phyloP scores from a whole-genome alignment of 2,797 vertebrate genomes.

The Chaetophractus vellerosus region DNA sequence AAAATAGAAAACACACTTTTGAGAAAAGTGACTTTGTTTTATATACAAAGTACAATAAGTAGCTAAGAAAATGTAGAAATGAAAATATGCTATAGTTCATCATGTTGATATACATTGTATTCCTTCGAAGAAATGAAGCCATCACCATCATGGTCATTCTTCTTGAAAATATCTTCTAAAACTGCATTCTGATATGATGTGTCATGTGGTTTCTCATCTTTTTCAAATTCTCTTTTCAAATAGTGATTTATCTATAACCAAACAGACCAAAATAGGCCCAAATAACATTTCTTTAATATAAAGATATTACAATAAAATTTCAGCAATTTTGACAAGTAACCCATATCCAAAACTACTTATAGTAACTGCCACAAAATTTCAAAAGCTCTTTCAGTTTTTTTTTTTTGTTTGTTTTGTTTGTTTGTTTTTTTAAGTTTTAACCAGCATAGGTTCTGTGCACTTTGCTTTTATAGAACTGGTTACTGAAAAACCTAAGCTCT shows the following conservation, averaged over 20 bases:
- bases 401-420: too few relatives aligned
- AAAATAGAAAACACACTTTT: constrained; percentile 59
- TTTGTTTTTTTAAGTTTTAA: too few relatives aligned
- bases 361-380: neutral
- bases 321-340: constrained; percentile 49
- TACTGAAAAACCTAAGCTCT: neutral
- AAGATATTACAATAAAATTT: constrained; percentile 31
- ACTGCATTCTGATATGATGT: constrained; percentile 93
- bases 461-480: too few relatives aligned
- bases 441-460: too few relatives aligned
- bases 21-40: constrained; percentile 60
- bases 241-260: constrained; percentile 93
- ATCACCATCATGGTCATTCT: constrained; percentile 94
- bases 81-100: constrained; percentile 93
- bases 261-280: constrained; percentile 45
- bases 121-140: constrained; percentile 96
- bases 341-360: constrained; percentile 1
- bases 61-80: constrained; percentile 53
- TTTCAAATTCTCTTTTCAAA: constrained; percentile 94
- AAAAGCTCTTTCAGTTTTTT: constrained; percentile 58
- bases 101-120: constrained; percentile 96
- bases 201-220: constrained; percentile 92
- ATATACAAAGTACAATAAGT: constrained; percentile 65
- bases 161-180: constrained; percentile 95
- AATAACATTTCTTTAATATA: constrained; percentile 56